These are phyloP conservation scores for Cairina moschata DNA, from an alignment of 2,113 vertebrate genomes.

Conservation along the genomic window DNA sequence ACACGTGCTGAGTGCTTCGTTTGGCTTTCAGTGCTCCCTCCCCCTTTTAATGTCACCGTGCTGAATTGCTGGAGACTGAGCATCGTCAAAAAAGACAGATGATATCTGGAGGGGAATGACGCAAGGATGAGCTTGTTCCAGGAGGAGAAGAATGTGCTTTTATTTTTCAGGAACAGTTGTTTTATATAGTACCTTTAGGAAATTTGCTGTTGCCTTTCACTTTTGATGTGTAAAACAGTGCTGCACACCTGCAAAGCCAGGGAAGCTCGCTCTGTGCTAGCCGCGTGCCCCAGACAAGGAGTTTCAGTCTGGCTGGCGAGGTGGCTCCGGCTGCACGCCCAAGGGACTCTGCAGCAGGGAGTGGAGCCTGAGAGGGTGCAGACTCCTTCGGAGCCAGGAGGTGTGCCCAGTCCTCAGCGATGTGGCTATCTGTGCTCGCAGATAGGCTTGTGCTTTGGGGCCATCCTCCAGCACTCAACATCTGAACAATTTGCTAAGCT, in stretches of 20 bases:
- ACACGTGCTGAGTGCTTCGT: not conserved
- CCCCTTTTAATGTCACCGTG: too few relatives aligned
- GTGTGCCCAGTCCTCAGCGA: not conserved
- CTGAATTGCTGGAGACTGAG: not conserved
- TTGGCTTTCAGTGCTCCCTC: not conserved
- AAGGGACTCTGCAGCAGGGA: not conserved
- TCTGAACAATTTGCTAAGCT: not conserved
- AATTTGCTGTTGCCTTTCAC: not conserved
- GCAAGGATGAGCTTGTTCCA: not conserved
- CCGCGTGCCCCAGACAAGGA: accelerated
- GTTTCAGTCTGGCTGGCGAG: not conserved
- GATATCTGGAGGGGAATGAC: not conserved
- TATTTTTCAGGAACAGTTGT: not conserved
- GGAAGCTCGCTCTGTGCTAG: not conserved
- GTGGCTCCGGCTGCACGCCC: not conserved
- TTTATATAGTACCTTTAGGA: not conserved
- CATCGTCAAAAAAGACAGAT: not conserved
- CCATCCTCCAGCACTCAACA: not conserved
- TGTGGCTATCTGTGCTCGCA: not conserved
- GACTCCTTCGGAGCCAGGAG: not conserved
- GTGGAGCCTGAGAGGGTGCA: not conserved
- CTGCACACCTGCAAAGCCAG: not conserved
- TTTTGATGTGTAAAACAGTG: not conserved
- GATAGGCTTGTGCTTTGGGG: not conserved
- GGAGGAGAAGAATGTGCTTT: not conserved